Evolutionary conservation across 1,140 invertebrate species (phyloP), one percentile per base, ranked within the genome.

Genomic region (Protaetia brevitarsis): DNA sequence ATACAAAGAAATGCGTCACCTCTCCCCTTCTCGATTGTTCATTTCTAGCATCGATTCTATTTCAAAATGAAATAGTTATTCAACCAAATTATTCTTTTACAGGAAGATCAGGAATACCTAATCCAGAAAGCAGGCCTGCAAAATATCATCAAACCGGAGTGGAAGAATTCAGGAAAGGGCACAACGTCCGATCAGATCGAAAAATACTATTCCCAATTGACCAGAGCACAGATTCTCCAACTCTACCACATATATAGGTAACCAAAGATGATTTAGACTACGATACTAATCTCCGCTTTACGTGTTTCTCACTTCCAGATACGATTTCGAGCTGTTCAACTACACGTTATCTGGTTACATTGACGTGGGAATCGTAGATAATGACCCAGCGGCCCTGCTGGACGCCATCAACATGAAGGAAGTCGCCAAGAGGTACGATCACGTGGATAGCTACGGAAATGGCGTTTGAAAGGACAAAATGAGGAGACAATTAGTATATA

Each of bases 271-370:
- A 4, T 66, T 65, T 8, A 34, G 5, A 61, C 63, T 34, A 27
- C n/a, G 16, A 31, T 61, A 6, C 11, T 5, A 59, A 60, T 60
- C 1, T 29, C 1, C 3, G 11, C 27, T 26, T 29, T 27, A 19
- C 26, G 16, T 63, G 23, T 66, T n/a, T n/a, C n/a, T n/a, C n/a
- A n/a, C n/a, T n/a, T 66, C 31, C 79, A 92, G 89, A 77, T 87
- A 91, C 72, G 92, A 95, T 79, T 94, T 94, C 79, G 85, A 90
- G 76, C 80, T 94, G 29, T 94, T 94, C 79, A 89, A 89, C 74
- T 95, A 94, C 72, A 88, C 88, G 61, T 82, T 91, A 60, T 82
- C 87, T 37, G 87, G 86, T 65, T 93, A 91, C 73, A 80, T 91
- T 64, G 85, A 87, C 51, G 82, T 89, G 71, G 87, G 87, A 19